Base-by-base conservation (phyloP, 2,797 vertebrate species). In the Crocidura indochinensis region DNA sequence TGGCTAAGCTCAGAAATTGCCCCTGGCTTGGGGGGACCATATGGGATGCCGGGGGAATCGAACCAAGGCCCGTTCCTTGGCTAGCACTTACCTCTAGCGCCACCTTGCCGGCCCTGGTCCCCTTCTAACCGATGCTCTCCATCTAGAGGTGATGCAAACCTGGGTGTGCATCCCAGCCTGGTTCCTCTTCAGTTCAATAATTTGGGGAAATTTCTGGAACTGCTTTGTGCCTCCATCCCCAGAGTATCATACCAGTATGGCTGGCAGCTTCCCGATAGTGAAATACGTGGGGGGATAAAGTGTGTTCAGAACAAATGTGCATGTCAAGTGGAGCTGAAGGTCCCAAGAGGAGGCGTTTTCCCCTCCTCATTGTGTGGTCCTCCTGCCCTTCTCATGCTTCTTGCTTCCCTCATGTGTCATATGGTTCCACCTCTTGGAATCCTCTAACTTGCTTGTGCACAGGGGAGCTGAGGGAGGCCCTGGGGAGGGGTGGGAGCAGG, bases 241-340 rank as follows among this genome's bases (percentile, higher is more conserved):
- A 38, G 1, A 2, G 72, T 38, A 85, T 19, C 82, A 67, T 75
- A 71, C 4, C 0, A 26, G 5, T 20, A 47, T 46, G 22, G n/a
- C n/a, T 0, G 75, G 47, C n/a, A 31, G 10, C 60, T 31, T 0
- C 15, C 5, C 38, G 38, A 38, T 47, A 60, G 44, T 31, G 29
- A 29, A 78, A 51, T 64, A 31, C 38, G 1, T 31, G 19, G 73
- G 75, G 47, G 56, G 44, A 10, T 75, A 62, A 60, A 51, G 14
- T 8, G 69, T 75, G 46, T 60, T 19, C 11, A 38, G 38, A 38
- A 38, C 38, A 38, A 38, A 26, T 10, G 11, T 6, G 8, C 0
- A 4, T 2, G 44, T 38, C 5, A 20, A 6, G 29, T 17, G 1
- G 7, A 1, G 7, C 20, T 46, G 19, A 0, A 7, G 6, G 10